Evolutionary conservation across 2,113 vertebrate species (phyloP), one percentile per base, ranked within the genome.

Genomic region (Callithrix jacchus): DNA sequence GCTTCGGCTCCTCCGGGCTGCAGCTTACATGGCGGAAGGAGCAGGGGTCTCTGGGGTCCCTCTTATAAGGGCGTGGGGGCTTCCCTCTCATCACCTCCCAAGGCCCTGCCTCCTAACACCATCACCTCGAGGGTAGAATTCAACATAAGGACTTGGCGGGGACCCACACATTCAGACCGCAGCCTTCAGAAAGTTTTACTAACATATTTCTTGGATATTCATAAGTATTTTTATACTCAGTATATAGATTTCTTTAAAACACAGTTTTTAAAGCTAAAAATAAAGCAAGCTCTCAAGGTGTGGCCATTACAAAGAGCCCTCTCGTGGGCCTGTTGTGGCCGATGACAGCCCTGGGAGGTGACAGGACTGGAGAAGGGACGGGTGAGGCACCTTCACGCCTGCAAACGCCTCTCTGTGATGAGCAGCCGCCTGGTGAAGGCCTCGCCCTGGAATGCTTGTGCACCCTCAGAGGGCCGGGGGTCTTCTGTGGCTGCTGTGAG

Each of bases 381-480:
- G 0, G 18, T 0, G 54, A 14, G 14, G 47, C 56, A 1, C 10
- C 27, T 37, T 35, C 61, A 16, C 18, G 35, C 35, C 35, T 27
- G 16, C 12, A 1, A 58, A 4, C 21, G 42, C 23, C 1, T 2
- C 81, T 66, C 52, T 42, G 27, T 18, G 74, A 40, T 37, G 23
- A 20, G 23, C 18, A 23, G 89, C 20, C 18, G 5, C 25, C 27
- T 3, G n/a, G 40, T 0, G 0, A 23, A 14, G 47, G 47, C 79
- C 30, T 89, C 0, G 0, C n/a, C 49, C 54, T 37, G 32, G 54
- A 25, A n/a, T 17, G 64, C 40, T 0, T 0, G 0, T 49, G 61
- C 0, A 0, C 49, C 49, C 35, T 9, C 8, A 0, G 30, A 64
- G 66, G 52, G 42, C 42, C 77, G 30, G 0, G 0, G 0, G 0